Conservation (phyloP, 1,140 invertebrate species). For the Micrasema minimum region DNA sequence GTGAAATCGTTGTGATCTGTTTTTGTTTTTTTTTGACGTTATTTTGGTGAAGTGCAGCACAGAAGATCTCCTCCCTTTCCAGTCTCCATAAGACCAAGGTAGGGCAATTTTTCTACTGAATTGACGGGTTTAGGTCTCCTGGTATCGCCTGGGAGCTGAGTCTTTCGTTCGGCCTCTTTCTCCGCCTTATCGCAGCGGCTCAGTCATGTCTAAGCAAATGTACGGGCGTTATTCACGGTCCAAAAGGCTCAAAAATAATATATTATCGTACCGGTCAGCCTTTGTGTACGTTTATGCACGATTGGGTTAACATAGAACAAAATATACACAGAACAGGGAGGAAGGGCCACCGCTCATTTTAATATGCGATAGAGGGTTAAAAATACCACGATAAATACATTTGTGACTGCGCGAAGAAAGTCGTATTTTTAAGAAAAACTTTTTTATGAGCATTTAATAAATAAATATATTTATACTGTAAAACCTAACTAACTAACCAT, state of each 20-base stretch:
- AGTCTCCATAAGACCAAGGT: too few species aligned
- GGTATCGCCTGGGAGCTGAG: too few species aligned
- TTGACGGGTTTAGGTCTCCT: too few species aligned
- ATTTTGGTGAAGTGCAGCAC: too few species aligned
- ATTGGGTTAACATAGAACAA: conserved; percentile 36
- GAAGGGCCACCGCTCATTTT: conserved; percentile 39
- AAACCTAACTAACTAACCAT: too few species aligned
- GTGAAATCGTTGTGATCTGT: too few species aligned
- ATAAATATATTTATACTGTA: too few species aligned
- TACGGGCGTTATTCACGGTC: conserved; percentile 18
- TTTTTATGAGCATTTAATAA: too few species aligned
- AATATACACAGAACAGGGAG: conserved; percentile 26
- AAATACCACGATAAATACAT: conserved; percentile 10
- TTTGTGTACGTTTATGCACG: conserved; percentile 39
- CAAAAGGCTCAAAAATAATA: conserved; percentile 26
- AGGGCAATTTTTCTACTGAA: too few species aligned
- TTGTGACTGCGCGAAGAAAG: neutral
- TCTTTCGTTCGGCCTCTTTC: too few species aligned
- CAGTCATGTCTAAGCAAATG: neutral
- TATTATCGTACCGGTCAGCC: conserved; percentile 24
- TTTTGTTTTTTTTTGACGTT: too few species aligned
- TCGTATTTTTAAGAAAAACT: neutral
- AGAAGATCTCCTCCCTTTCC: too few species aligned
- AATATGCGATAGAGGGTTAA: conserved; percentile 16
- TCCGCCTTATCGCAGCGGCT: neutral